Conservation (phyloP, 2,888 invertebrate genomes). For the Metacarcinus magister region DNA sequence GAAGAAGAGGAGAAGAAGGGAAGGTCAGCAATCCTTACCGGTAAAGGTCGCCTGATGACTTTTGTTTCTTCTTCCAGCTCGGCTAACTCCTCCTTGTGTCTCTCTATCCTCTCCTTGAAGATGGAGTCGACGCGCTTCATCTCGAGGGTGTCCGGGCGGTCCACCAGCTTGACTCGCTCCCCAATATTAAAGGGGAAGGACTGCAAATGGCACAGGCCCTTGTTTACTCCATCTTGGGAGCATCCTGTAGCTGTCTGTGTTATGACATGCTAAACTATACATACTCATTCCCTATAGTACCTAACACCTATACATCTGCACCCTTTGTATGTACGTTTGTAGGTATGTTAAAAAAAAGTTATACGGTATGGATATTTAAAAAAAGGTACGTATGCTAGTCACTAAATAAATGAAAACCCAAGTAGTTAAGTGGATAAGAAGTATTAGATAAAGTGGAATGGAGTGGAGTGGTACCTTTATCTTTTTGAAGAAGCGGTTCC, state of each 20-base stretch:
- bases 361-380: too few species aligned
- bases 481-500: slow-evolving; percentile 95
- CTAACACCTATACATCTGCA: too few species aligned
- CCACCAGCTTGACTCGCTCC: slow-evolving; percentile 85
- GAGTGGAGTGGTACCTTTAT: slow-evolving; percentile 87
- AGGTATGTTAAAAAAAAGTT: too few species aligned
- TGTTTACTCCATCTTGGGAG: background rate
- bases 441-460: background rate
- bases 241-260: background rate
- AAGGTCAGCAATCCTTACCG: slow-evolving; percentile 87
- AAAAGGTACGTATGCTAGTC: too few species aligned
- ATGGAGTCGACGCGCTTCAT: slow-evolving; percentile 96
- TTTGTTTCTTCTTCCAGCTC: slow-evolving; percentile 93
- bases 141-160: slow-evolving; percentile 91
- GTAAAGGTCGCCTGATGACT: slow-evolving; percentile 93
- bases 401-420: too few species aligned
- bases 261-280: background rate
- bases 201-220: slow-evolving; percentile 55
- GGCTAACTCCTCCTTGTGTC: slow-evolving; percentile 94
- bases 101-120: slow-evolving; percentile 95
- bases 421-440: background rate
- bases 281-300: background rate
- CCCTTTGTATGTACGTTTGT: too few species aligned
- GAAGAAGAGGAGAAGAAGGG: background rate
- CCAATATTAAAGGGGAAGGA: slow-evolving; percentile 69